Evolutionary conservation across 2,113 vertebrate species (phyloP).

Genomic region (Pterocles burchelli): DNA sequence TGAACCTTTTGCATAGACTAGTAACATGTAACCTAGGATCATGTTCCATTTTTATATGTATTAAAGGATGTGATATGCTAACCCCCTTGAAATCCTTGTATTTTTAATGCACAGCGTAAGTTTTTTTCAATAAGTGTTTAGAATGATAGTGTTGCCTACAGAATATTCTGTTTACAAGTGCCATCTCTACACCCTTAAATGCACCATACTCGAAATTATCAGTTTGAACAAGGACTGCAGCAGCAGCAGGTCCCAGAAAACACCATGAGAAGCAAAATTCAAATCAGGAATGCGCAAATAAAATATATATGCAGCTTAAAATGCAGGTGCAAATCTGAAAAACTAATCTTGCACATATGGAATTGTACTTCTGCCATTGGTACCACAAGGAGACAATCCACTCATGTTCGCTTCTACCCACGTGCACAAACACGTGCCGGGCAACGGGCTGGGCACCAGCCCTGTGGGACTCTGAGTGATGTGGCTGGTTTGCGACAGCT

Average conservation of each 20-base stretch:
- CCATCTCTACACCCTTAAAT: background rate
- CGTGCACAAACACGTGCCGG: background rate
- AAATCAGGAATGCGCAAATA: background rate
- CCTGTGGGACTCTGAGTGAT: accelerated
- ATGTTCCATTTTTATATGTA: background rate
- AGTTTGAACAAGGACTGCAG: background rate
- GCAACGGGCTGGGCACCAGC: background rate
- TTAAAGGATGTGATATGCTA: background rate
- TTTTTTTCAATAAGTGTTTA: background rate
- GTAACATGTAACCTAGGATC: background rate
- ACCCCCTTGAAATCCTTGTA: background rate
- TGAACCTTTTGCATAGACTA: background rate
- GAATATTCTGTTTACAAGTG: background rate
- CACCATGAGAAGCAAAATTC: background rate
- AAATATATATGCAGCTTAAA: background rate
- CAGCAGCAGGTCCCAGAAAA: background rate
- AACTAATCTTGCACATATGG: background rate
- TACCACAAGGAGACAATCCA: background rate
- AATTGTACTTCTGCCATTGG: background rate
- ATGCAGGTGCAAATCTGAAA: background rate
- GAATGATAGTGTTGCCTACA: background rate
- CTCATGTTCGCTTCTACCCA: accelerated
- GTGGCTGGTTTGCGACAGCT: background rate
- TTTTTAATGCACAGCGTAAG: background rate
- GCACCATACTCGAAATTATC: background rate